Conservation (phyloP, 2,797 vertebrate genomes). For the Taenioides sp. region DNA sequence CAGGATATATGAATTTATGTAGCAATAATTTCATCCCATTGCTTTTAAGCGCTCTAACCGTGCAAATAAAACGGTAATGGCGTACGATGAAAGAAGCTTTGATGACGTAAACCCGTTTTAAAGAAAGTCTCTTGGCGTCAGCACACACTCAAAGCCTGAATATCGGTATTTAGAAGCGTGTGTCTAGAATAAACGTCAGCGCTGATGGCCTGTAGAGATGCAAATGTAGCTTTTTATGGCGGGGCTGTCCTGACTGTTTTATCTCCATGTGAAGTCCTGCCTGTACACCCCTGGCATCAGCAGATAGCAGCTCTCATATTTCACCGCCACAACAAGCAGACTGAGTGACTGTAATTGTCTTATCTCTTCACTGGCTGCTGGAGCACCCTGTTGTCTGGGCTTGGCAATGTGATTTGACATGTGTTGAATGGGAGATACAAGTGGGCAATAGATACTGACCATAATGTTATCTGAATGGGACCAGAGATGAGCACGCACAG, state of each 20-base stretch:
- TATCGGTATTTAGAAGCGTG: background rate
- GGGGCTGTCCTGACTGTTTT: background rate
- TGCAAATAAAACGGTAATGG: no score
- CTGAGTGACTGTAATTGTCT: conserved; percentile 6
- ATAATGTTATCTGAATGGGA: conserved; percentile 21
- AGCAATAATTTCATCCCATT: no score
- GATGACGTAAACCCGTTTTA: no score
- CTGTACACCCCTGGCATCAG: background rate
- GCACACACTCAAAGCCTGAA: no score
- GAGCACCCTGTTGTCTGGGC: background rate
- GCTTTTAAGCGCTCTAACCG: no score
- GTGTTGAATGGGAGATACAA: background rate
- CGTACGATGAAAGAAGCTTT: no score
- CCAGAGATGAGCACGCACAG: conserved; percentile 2
- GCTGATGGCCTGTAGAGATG: background rate
- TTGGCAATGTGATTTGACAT: background rate
- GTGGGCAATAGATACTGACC: background rate
- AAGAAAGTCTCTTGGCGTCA: no score
- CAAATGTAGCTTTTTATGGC: background rate
- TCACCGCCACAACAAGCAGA: background rate
- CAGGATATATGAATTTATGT: no score
- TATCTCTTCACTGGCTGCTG: background rate
- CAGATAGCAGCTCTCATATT: conserved; percentile 7
- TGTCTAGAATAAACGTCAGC: background rate
- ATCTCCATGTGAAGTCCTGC: background rate